Evolutionary conservation across 64 coral and sea anemone genomes (phyloP).

Genomic region (Pocillopora damicornis): DNA sequence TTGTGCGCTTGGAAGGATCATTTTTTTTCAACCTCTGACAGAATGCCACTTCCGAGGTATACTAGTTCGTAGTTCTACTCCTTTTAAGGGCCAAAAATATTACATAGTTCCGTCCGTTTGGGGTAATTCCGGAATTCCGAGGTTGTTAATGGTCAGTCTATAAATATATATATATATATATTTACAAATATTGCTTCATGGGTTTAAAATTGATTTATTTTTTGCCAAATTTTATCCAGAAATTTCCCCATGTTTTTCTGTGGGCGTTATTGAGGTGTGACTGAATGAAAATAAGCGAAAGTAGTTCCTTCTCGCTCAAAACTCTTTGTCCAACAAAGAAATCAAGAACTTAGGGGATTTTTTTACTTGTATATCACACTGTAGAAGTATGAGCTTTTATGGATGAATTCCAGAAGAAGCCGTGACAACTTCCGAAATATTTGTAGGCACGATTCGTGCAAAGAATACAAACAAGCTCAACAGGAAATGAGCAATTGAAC

Average conservation of each 20-base stretch:
- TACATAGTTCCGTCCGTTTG: slow-evolving; percentile 23
- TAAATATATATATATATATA: not conserved
- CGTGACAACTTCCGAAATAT: slow-evolving; percentile 37
- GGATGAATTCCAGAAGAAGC: not conserved
- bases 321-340: not conserved
- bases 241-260: slow-evolving; percentile 12
- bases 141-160: not conserved
- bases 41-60: slow-evolving; percentile 13
- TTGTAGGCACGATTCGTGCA: slow-evolving; percentile 22
- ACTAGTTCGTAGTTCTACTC: not conserved
- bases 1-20: not conserved
- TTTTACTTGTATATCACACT: not conserved
- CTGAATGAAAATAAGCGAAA: not conserved
- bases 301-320: not conserved
- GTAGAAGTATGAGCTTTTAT: not conserved
- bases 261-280: not conserved
- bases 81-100: not conserved
- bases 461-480: slow-evolving; percentile 27
- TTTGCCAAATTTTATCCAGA: not conserved
- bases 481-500: slow-evolving; percentile 39
- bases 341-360: not conserved
- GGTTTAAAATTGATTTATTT: not conserved
- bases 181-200: not conserved
- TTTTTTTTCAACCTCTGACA: not conserved
- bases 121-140: slow-evolving; percentile 37